Base-by-base conservation (phyloP, 1,140 invertebrate species). In the Cydia fagiglandana region DNA sequence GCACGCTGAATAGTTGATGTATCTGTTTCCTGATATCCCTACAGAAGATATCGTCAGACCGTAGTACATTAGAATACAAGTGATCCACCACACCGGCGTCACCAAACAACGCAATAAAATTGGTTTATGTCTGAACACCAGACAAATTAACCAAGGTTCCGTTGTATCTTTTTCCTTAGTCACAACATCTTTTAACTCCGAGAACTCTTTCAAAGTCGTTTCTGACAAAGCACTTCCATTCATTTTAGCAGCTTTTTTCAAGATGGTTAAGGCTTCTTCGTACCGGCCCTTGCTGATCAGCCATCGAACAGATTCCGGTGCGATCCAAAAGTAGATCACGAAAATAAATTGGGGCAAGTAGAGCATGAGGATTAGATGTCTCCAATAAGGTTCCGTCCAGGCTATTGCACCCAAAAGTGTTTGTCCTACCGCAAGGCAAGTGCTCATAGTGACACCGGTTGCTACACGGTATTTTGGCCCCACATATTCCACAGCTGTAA, bases 261-360 rank as follows among this genome's bases (percentile, higher is more conserved):
- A 87, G n/a, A 95, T 91, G 15, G 85, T 84, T 74, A 93, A 93
- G 4, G 95, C 95, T 79, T 96, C 94, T 1, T 95, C 92, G 56
- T 94, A 94, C 78, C 94, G 95, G 6, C 95, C 94, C 76, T 96
- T 95, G 3, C 95, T 95, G 47, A 97, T 85, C 9, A 97, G 91
- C 97, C 97, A 97, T 78, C 96, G 93, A n/a, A 95, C 91, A 30
- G 95, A 96, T 87, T 96, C 95, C 1, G 94, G 94, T 3, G 95
- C 77, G 56, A 95, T 83, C 90, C 94, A 94, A 45, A 94, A 94
- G 83, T 95, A 95, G 1, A 92, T 82, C 5, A 96, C 84, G 10
- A 96, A 90, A 1, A 96, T 86, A 10, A 97, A 83, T 41, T 95
- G 95, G 1, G 96, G 95, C 1, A 93, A 86, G 77, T 96, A 96